Base-by-base conservation (phyloP, 2,797 vertebrate genomes). In the Notolepis coatsorum region DNA sequence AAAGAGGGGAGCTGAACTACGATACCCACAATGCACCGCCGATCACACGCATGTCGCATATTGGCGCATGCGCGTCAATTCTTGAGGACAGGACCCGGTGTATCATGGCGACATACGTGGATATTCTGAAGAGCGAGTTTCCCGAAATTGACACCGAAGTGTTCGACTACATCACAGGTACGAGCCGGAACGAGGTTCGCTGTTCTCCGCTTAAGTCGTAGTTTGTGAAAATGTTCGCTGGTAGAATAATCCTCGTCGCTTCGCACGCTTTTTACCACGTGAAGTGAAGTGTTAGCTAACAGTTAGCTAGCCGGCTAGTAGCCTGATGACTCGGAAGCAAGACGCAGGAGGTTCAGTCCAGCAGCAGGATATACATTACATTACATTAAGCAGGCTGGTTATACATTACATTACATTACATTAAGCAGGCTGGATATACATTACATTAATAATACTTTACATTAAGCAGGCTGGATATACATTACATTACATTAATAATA, bases 111-210 rank as follows among this genome's bases (percentile, higher is more conserved):
- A 95, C 96, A 50, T 98, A 96, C 87, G 95, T 95, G 82, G 96
- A 98, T 55, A 98, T 99, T 61, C 87, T 99, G 79, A 94, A 94
- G 88, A 95, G 88, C 91, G 97, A 99, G 94, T 98, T 98, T 87
- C 96, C 97, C 0, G 92, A 96, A 78, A 95, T 98, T 76, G 97
- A 99, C 84, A 84, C 91, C 27, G 96, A 98, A 86, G 91, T 99
- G 31, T 97, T 98, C 76, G 93, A 95, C 65, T 99, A 99, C 71
- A 95, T 98, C 71, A 98, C 95, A 53, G 97, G 97, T 98, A 85
- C 92, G 93, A 47, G 31, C 1, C 61, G 37, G 17, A 3, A 51
- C 51, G 15, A 12, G 2, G 8, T 9, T 15, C 13, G 2, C 1
- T 23, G 18, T 41, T 2, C 20, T 17, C 1, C 5, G 24, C 42